Evolutionary conservation across 2,113 vertebrate species (phyloP).

Genomic region (Xenus cinereus): DNA sequence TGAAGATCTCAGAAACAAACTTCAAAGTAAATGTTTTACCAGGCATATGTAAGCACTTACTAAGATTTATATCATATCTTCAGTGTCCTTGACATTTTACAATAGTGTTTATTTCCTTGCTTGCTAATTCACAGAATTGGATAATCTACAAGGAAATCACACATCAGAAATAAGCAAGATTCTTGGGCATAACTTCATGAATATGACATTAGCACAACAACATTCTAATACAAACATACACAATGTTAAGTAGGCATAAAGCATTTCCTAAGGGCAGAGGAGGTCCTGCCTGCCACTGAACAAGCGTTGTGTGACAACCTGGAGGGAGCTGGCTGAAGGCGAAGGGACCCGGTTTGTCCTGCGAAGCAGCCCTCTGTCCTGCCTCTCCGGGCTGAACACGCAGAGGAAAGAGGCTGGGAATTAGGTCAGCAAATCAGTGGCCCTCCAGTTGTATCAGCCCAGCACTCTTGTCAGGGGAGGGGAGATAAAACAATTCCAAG

Average conservation of each 20-base stretch:
- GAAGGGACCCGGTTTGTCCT: not conserved
- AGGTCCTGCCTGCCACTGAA: not conserved
- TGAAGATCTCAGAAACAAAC: not conserved
- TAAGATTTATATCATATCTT: not conserved
- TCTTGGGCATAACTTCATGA: not conserved
- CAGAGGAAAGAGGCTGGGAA: not conserved
- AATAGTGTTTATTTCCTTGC: not conserved
- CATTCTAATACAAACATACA: not conserved
- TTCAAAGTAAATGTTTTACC: constrained; percentile 9
- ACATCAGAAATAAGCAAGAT: not conserved
- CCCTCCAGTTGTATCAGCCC: not conserved
- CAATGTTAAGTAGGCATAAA: not conserved
- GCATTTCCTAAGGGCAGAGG: not conserved
- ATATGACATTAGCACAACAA: not conserved
- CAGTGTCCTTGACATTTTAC: constrained; percentile 21
- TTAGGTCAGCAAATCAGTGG: not conserved
- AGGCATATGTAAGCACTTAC: not conserved
- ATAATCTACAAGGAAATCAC: constrained; percentile 14
- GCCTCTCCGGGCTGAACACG: not conserved
- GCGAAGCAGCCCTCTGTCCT: rapidly evolving
- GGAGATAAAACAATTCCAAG: not conserved
- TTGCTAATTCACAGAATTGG: not conserved
- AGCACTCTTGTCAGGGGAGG: not conserved
- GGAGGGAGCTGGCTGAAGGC: not conserved
- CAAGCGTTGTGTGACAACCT: not conserved